Evolutionary conservation across 2,888 invertebrate species (phyloP).

Genomic region (Drosophila lutescens): DNA sequence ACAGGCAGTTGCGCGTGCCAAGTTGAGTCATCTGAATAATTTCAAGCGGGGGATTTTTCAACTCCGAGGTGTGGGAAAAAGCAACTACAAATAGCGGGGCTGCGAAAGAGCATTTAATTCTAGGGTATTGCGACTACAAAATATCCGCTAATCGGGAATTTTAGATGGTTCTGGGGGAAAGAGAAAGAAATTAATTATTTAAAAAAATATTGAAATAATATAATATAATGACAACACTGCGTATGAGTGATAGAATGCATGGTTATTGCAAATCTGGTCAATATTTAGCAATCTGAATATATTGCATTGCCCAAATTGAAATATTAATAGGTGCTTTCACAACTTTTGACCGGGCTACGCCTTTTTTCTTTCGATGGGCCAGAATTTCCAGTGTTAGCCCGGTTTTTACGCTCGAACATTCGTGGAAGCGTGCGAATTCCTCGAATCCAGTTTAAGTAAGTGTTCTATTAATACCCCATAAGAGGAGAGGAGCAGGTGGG

Average conservation of each 20-base stretch:
- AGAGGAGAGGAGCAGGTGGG: background rate
- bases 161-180: background rate
- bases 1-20: conserved; percentile 32
- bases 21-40: conserved; percentile 20
- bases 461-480: conserved; percentile 27
- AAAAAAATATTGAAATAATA: background rate
- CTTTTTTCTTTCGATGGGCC: background rate
- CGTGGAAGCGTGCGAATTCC: conserved; percentile 53
- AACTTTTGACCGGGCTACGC: conserved; percentile 18
- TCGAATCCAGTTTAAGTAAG: conserved; percentile 7
- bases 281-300: background rate
- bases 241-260: conserved; percentile 12
- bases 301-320: background rate
- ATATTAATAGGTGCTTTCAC: conserved; percentile 11
- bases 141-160: conserved; percentile 12
- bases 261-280: no score
- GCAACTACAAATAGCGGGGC: conserved; percentile 16
- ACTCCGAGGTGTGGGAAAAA: conserved; percentile 22
- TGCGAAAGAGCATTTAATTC: conserved; percentile 11
- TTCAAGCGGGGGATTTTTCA: conserved; percentile 17
- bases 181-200: no score
- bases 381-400: conserved; percentile 10
- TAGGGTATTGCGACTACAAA: conserved; percentile 1
- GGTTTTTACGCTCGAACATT: conserved; percentile 43
- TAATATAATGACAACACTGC: background rate